Evolutionary conservation across 1,140 invertebrate genomes (phyloP), one percentile per base, ranked within the genome.

Genomic region (Lordiphosa stackelbergi): DNA sequence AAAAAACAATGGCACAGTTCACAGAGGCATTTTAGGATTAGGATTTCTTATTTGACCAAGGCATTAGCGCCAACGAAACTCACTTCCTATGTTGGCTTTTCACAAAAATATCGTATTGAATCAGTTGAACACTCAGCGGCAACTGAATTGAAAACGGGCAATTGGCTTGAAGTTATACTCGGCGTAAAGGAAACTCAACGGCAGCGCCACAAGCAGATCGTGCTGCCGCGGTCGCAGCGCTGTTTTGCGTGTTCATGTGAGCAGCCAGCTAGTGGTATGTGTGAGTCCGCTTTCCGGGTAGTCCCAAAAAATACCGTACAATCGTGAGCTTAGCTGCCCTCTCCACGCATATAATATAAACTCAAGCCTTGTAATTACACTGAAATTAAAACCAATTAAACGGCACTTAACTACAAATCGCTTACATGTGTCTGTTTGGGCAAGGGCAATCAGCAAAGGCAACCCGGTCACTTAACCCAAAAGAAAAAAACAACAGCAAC

Each of bases 151-250:
- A 55, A 69, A 77, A 61, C 73, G 58, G 46, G 57, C 78, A 83
- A 83, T 83, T 83, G 65, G 77, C 77, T 77, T 77, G 60, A 83
- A 83, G 77, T 84, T 83, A 83, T 83, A 83, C 69, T 77, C 72
- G 78, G 54, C 72, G 58, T 49, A 66, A 83, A 81, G 75, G 75
- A 81, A 81, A 81, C 73, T 74, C 35, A 61, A 34, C 54, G 62
- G 36, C 51, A 59, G 34, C 43, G 37, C 10, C 52, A 28, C 52
- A 61, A 31, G 49, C 47, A 57, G 22, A 11, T 11, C 43, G 35
- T 47, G 38, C 37, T 24, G 65, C 37, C 16, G n/a, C 36, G 36
- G 43, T 31, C 28, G 43, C 49, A 31, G 58, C 22, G 65, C 55
- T 57, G 60, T 38, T 59, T 43, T 43, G 51, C 41, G 68, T 19